Base-by-base conservation (phyloP, 2,113 vertebrate species). In the Nanorana parkeri region DNA sequence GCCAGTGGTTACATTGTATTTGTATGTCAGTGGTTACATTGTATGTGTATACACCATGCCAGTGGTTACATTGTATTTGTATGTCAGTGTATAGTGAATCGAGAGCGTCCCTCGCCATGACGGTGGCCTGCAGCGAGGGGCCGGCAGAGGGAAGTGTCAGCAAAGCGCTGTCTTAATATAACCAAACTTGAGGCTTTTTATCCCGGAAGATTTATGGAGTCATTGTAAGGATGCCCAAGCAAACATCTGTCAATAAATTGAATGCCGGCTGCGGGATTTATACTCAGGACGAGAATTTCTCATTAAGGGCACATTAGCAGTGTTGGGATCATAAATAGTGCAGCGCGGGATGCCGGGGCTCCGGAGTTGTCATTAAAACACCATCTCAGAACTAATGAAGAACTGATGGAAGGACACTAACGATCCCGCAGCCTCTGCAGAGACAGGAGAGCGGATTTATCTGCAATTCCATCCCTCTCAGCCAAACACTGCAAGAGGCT, bases 181-280 rank as follows among this genome's bases (percentile, higher is more conserved):
- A 94, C 92, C 91, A 91, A 94, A 94, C 92, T 94, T 93, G 92
- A 94, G 93, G 91, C 91, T 92, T 95, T 94, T 95, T 94, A 94
- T 94, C 93, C 92, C 58, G 86, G 92, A 94, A 94, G 94, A 95
- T 95, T 95, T 95, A 95, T 95, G 94, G 93, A 95, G 94, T 95
- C 94, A 94, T 95, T 95, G 94, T 94, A 94, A 94, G 94, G 92
- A 94, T 93, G 94, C 92, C 92, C 92, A 93, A 95, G 94, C 93
- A 93, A 94, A 94, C 94, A 95, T 95, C 94, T 95, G 94, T 95
- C 94, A 95, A 94, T 95, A 95, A 94, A 95, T 94, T 94, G 93
- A 94, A 94, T 94, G 91, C 91, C 21, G 85, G 92, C 93, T 94
- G 92, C 90, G 94, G 94, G 94, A 94, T 94, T 95, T 94, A 94